Base-by-base conservation (phyloP, 2,888 invertebrate genomes). In the Spodoptera exigua region DNA sequence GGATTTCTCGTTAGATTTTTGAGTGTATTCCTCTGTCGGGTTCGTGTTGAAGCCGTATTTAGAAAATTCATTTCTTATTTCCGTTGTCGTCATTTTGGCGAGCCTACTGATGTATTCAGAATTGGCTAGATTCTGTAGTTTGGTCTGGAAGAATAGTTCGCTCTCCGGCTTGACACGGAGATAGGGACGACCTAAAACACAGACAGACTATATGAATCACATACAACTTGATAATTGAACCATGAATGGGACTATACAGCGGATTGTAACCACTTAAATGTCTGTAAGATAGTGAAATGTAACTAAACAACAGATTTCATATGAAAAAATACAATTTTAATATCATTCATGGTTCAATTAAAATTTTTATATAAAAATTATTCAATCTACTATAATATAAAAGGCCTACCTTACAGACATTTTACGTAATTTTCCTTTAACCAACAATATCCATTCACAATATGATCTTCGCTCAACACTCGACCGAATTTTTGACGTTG, bases 371-470 rank as follows among this genome's bases (percentile, higher is more conserved):
- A 35, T 67, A 52, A 53, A 60, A 44, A 45, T 12, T 58, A 53
- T 44, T 13, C 64, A 77, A 70, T 76, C 58, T 58, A 64, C 70
- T 85, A 80, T 74, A 86, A 86, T 80, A 79, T 83, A 93, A 85
- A 82, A 80, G 92, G 93, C 94, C 93, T 94, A 94, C 94, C 94
- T 94, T 93, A 94, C 93, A 94, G 93, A 94, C 93, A 93, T 91
- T 89, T 85, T 54, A 83, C 73, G 36, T 14, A 27, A 41, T 18
- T 48, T 9, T 43, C 68, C 75, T 79, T 80, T 82, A 84, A 60
- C 74, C 74, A 69, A 82, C 90, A 92, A 91, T 89, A 89, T 89
- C 92, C 90, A 91, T 93, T 93, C 92, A 92, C 92, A 91, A 91
- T 88, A 90, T 87, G 88, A 87, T 89, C 87, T 90, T 90, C 91